phyloP scores from a whole-genome alignment of 2,113 vertebrate species.

The Cynoglossus semilaevis region DNA sequence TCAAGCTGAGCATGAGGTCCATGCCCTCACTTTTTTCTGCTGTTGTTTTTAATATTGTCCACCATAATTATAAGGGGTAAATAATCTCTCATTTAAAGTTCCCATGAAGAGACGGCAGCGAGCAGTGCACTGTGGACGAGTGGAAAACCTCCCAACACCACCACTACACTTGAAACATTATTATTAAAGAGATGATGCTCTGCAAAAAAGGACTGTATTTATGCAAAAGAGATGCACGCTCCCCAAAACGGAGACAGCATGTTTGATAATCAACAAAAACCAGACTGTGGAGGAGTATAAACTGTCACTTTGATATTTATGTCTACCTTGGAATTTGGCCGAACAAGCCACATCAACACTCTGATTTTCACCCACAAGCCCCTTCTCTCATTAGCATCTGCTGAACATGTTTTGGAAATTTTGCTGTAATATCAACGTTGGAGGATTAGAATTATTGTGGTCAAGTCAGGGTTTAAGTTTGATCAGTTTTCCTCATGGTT shows the following conservation, averaged over 20 bases:
- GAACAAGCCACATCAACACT: neutral
- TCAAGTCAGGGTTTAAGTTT: conserved; percentile 23
- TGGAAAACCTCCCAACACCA: conserved; percentile 18
- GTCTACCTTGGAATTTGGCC: conserved; percentile 3
- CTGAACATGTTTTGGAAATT: conserved; percentile 48
- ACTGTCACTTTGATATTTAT: conserved; percentile 24
- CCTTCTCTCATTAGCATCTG: neutral
- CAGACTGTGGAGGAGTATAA: neutral
- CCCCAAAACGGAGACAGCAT: conserved; percentile 23
- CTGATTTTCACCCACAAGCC: neutral
- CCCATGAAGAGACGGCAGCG: conserved; percentile 7
- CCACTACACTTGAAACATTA: conserved; percentile 12
- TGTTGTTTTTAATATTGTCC: conserved; percentile 32
- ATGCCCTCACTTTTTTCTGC: conserved; percentile 18
- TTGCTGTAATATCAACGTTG: conserved; percentile 11
- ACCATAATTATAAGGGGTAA: conserved; percentile 27
- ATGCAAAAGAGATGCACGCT: conserved; percentile 8
- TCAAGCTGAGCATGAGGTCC: conserved; percentile 17
- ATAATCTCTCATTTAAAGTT: conserved; percentile 27
- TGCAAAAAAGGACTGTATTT: conserved; percentile 12
- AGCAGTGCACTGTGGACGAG: neutral
- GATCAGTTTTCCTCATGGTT: conserved; percentile 21
- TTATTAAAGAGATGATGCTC: conserved; percentile 17
- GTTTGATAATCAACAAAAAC: conserved; percentile 24
- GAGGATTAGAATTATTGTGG: conserved; percentile 27